phyloP scores from a whole-genome alignment of 2,888 invertebrate species.

The Tineola bisselliella region DNA sequence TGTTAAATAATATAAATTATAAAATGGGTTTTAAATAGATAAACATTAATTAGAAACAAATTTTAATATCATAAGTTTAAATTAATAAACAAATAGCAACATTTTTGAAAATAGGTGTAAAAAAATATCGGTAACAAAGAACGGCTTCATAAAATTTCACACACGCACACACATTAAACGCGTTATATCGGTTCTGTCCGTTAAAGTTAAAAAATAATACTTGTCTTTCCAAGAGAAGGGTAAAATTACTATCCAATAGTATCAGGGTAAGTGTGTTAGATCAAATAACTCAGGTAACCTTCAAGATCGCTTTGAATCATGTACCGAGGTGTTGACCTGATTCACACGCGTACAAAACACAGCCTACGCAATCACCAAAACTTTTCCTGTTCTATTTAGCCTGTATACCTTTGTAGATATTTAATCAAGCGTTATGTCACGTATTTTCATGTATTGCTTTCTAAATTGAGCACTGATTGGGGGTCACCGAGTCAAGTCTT shows the following conservation, averaged over 20 bases:
- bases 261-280: not conserved
- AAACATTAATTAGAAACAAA: too few species aligned
- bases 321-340: not conserved
- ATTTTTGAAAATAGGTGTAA: too few species aligned
- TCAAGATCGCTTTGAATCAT: not conserved
- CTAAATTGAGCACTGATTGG: not conserved
- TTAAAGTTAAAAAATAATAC: not conserved
- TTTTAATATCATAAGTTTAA: too few species aligned
- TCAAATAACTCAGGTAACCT: not conserved
- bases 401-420: not conserved
- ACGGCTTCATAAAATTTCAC: too few species aligned
- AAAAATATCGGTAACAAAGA: too few species aligned
- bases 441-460: not conserved
- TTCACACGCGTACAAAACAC: not conserved
- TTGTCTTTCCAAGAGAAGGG: not conserved
- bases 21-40: too few species aligned
- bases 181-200: too few species aligned
- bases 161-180: too few species aligned
- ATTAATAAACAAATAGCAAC: too few species aligned
- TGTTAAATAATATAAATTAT: too few species aligned
- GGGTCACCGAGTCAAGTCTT: not conserved
- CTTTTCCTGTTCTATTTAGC: not conserved
- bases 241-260: not conserved
- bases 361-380: not conserved
- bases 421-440: constrained; percentile 1